Evolutionary conservation across 2,888 invertebrate species (phyloP), one percentile per base, ranked within the genome.

Genomic region (Stenchaetothrips biformis): DNA sequence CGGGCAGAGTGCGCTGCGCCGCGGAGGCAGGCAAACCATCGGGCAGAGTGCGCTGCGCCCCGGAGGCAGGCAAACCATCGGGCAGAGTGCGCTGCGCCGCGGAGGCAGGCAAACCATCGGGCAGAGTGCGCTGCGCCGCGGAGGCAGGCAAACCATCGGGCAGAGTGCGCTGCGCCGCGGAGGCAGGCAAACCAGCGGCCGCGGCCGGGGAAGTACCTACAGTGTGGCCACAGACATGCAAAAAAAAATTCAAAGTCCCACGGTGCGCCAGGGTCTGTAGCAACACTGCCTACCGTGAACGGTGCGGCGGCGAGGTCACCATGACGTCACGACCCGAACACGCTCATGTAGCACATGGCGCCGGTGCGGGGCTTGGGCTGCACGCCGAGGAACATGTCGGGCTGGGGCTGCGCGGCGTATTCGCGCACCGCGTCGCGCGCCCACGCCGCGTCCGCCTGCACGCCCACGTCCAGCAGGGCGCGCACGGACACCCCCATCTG

Each of bases 291-390:
- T 37, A 37, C 37, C 37, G 1, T 37, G 25, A 2, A 25, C 67
- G 7, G 67, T n/a, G 67, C 49, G 49, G 49, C 49, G 49, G 49
- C 6, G 53, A 16, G 1, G 53, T 53, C 53, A 16, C 53, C 2
- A n/a, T 7, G 2, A 9, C 67, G 7, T 74, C 67, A 74, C 21
- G 67, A 74, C 9, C 67, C 67, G 67, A 74, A 74, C 9, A 74
- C 67, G 8, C 67, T 25, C 67, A 74, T 74, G 67, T 74, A 74
- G 67, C 67, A 74, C 21, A 74, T 25, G 67, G 67, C 11, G 21
- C 67, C 67, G 25, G 25, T 25, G 67, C 67, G 67, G 1, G 67
- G 67, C 67, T 74, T 74, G 25, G 67, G 67, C 67, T 74, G 67
- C 67, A 74, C 7, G 21, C 67, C 25, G 21, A 74, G 67, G 67